Evolutionary conservation across 2,113 vertebrate genomes (phyloP), one percentile per base, ranked within the genome.

Genomic region (Picathartes gymnocephalus): DNA sequence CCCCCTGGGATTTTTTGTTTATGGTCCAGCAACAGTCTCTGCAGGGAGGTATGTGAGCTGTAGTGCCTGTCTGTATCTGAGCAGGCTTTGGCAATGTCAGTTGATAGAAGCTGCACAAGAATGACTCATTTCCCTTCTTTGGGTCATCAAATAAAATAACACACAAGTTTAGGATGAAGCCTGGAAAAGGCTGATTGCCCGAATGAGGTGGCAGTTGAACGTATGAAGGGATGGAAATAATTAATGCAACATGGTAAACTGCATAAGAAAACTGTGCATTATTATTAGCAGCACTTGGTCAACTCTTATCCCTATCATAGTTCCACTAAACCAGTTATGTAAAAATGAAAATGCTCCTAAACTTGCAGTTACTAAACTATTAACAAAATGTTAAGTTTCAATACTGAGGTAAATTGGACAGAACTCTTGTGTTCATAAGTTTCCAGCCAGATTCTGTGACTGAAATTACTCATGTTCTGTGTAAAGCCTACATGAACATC

Each of bases 11-110:
- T 83, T 94, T 81, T n/a, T 71, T 50, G 27, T 95, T 96, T 96
- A 95, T 95, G 95, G 84, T 93, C 71, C 78, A 78, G 76, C 56
- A 83, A 27, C 84, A 94, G 90, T 89, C 93, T 97, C 76, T 97
- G 62, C 68, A 27, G 40, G 81, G 92, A 93, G 72, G 70, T n/a
- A 77, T 50, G 71, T 80, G 79, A 86, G 86, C 89, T 86, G 56
- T 87, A 80, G 57, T 1, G 64, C 78, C 58, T 94, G 70, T 77
- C 91, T 72, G 80, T 94, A 95, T 91, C 93, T 96, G 91, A 81
- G 80, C 65, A 62, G 42, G 69, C 73, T 92, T 69, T 96, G 57
- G 77, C 92, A 93, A 12, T 22, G 13, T 21, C 7, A 2, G 14
- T 22, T 53, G 56, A 30, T 82, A 71, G 79, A 87, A 82, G 30